Percentiles rank a stretch among this genome's conserved stretches.
Conservation (phyloP, 2,797 vertebrate species). For the Calcarius lapponicus region DNA sequence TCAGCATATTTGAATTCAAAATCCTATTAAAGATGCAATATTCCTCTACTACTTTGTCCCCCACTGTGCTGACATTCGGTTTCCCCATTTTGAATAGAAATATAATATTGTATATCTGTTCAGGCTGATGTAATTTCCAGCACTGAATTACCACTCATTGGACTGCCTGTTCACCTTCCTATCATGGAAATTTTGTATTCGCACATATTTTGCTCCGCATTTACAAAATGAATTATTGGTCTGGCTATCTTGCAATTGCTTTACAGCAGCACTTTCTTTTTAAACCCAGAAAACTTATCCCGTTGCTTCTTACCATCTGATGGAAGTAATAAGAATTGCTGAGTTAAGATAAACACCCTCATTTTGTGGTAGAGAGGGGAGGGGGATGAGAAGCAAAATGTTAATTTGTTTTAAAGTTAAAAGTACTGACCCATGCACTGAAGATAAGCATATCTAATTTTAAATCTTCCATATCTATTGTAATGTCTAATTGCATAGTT, state of each 20-base stretch:
- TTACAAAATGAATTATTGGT: slow-evolving; percentile 71
- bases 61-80: slow-evolving; percentile 76
- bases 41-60: slow-evolving; percentile 73
- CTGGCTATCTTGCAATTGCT: slow-evolving; percentile 55
- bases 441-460: slow-evolving; percentile 78
- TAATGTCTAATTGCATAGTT: slow-evolving; percentile 77
- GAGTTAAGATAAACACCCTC: slow-evolving; percentile 71
- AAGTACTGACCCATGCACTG: slow-evolving; percentile 69
- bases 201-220: slow-evolving; percentile 42
- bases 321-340: slow-evolving; percentile 72
- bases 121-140: slow-evolving; percentile 71
- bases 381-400: slow-evolving; percentile 33
- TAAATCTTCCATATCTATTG: slow-evolving; percentile 77
- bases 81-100: slow-evolving; percentile 81
- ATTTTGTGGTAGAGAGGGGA: slow-evolving; percentile 4
- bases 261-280: slow-evolving; percentile 64
- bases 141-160: slow-evolving; percentile 68
- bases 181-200: slow-evolving; percentile 65
- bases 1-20: slow-evolving; percentile 89
- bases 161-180: slow-evolving; percentile 69
- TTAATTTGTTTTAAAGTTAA: slow-evolving; percentile 72
- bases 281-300: slow-evolving; percentile 63
- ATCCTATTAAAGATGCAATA: slow-evolving; percentile 88
- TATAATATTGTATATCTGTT: slow-evolving; percentile 75
- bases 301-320: slow-evolving; percentile 62